Base-by-base conservation (phyloP, 2,113 vertebrate genomes). In the Oceanodroma tethys region DNA sequence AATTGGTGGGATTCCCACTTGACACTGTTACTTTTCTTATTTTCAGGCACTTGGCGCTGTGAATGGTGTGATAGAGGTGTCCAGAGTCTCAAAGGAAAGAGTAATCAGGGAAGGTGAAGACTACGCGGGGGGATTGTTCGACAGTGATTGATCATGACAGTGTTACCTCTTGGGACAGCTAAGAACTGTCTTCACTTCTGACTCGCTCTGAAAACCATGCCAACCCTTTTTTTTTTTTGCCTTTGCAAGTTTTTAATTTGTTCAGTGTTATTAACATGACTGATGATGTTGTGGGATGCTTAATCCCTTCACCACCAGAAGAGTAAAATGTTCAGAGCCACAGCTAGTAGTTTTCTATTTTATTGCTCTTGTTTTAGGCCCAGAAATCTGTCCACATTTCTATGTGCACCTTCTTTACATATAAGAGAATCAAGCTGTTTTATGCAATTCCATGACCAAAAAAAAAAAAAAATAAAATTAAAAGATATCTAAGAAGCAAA, bases 71-170 rank as follows among this genome's bases (percentile, higher is more conserved):
- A 65, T 6, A 48, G 59, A 56, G 5, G 11, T 73, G 55, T 70
- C 50, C 26, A 42, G 48, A 67, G 40, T 9, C 59, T 71, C 50
- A 34, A 76, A 62, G 53, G 25, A 59, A 68, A 59, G 27, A 65
- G 25, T 30, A 14, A n/a, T 45, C 58, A 40, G 45, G 36, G 74
- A 74, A 68, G 62, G 48, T 40, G 62, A 87, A 88, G n/a, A 65
- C 16, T 16, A 16, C 2, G 7, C 1, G 0, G 48, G 5, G 30
- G 10, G 83, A 72, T 4, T 50, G 20, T 66, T 92, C 3, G 7
- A 67, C 9, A 12, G 42, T 42, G 42, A 42, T 42, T 42, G 42
- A 30, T 25, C 2, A 1, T 60, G 72, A 71, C 43, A 58, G 19
- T 0, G 0, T 59, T 75, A 70, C 43, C 20, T 81, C 45, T 42